Percentiles rank a stretch among this genome's conserved stretches.
These are phyloP conservation scores for Plecotus auritus DNA, from an alignment of 2,113 vertebrate genomes.

Conservation along the genomic window DNA sequence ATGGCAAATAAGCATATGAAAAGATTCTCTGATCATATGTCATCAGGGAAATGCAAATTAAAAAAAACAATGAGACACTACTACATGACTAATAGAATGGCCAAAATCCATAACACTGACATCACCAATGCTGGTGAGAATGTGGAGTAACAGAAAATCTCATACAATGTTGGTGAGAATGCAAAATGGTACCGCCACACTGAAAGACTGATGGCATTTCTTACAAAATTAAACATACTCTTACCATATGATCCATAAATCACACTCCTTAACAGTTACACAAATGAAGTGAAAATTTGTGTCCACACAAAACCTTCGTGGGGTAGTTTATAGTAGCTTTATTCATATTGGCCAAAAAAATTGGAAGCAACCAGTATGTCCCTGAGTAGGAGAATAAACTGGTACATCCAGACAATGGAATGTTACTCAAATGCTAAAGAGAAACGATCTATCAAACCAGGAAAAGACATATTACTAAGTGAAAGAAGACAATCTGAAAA, in stretches of 20 bases:
- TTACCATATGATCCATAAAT: not conserved
- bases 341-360: not conserved
- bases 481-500: not conserved
- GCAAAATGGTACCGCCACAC: not conserved
- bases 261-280: not conserved
- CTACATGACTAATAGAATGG: not conserved
- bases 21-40: not conserved
- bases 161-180: not conserved
- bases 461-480: not conserved
- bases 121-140: not conserved
- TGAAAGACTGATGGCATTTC: not conserved
- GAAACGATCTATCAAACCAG: not conserved
- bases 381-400: not conserved
- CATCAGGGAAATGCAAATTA: not conserved
- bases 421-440: not conserved
- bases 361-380: not conserved
- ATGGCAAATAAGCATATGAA: not conserved
- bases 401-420: not conserved
- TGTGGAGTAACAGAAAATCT: not conserved
- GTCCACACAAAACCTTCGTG: not conserved
- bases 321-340: not conserved
- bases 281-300: not conserved
- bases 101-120: not conserved
- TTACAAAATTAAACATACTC: not conserved
- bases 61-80: not conserved